A percentile compares a stretch with the other conserved stretches of the same genome.
These are phyloP conservation scores for Hybognathus amarus DNA, from an alignment of 2,797 vertebrate genomes.

Conservation along the genomic window DNA sequence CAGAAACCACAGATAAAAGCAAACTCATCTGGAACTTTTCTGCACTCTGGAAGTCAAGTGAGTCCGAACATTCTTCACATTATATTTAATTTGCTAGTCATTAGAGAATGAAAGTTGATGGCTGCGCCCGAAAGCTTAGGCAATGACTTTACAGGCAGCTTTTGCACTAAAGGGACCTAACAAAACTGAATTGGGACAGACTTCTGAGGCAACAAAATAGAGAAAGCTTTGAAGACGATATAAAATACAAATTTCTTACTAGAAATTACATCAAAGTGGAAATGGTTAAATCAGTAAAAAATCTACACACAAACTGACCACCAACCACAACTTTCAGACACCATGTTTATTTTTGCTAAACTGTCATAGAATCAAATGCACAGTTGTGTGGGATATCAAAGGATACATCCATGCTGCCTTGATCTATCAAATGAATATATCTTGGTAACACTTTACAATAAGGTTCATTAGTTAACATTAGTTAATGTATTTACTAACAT, in stretches of 20 bases:
- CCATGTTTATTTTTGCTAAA: too few species aligned
- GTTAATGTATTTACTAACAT: too few species aligned
- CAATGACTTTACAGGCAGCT: neutral
- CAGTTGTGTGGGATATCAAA: too few species aligned
- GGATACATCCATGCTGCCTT: too few species aligned
- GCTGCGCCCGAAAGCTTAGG: neutral
- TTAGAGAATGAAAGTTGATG: neutral
- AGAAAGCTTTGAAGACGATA: neutral
- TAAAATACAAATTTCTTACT: neutral
- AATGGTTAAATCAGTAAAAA: neutral
- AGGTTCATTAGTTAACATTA: too few species aligned
- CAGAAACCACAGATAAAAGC: conserved; percentile 21
- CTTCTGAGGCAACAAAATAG: neutral
- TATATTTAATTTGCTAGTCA: neutral
- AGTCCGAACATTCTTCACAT: neutral
- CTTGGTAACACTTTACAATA: too few species aligned
- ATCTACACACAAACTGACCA: neutral
- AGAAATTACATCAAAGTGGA: neutral
- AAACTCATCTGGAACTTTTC: conserved; percentile 11
- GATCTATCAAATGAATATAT: too few species aligned
- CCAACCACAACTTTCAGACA: neutral
- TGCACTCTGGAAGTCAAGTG: conserved; percentile 37
- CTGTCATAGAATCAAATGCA: too few species aligned
- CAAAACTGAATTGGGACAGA: neutral
- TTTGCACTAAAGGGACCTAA: neutral